Evolutionary conservation across 2,113 vertebrate genomes (phyloP).

Genomic region (Orientallactaga bullata): DNA sequence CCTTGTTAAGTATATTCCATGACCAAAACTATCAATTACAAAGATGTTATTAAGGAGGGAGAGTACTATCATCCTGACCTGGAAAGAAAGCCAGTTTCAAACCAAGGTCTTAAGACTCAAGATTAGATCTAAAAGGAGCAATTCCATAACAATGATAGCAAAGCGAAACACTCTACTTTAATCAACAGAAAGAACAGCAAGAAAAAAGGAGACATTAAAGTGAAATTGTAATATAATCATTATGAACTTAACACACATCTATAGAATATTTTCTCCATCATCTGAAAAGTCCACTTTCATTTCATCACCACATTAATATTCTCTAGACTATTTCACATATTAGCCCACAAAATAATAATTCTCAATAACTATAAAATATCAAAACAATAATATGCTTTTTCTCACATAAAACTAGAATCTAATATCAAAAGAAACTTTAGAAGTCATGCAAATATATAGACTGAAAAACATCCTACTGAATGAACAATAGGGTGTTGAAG

Average conservation of each 20-base stretch:
- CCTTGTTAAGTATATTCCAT: no score
- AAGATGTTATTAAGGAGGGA: background rate
- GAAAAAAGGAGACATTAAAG: background rate
- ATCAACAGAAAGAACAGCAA: background rate
- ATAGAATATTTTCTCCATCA: background rate
- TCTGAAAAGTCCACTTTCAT: background rate
- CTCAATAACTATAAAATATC: background rate
- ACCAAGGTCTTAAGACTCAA: background rate
- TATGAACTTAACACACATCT: background rate
- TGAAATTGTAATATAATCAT: background rate
- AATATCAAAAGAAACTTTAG: background rate
- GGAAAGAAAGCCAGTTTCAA: background rate
- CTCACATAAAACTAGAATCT: background rate
- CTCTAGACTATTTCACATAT: background rate
- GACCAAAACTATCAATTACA: background rate
- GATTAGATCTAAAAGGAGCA: background rate
- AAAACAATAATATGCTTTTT: background rate
- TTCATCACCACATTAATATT: background rate
- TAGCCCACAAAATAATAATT: background rate
- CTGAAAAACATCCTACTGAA: background rate
- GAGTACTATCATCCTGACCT: no score
- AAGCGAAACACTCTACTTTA: fast-evolving
- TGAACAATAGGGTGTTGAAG: background rate
- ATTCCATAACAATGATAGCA: background rate
- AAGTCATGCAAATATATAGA: background rate